A percentile compares a stretch with the other conserved stretches of the same genome.
Conservation (phyloP, 2,113 vertebrate genomes). For the Cynocephalus volans region DNA sequence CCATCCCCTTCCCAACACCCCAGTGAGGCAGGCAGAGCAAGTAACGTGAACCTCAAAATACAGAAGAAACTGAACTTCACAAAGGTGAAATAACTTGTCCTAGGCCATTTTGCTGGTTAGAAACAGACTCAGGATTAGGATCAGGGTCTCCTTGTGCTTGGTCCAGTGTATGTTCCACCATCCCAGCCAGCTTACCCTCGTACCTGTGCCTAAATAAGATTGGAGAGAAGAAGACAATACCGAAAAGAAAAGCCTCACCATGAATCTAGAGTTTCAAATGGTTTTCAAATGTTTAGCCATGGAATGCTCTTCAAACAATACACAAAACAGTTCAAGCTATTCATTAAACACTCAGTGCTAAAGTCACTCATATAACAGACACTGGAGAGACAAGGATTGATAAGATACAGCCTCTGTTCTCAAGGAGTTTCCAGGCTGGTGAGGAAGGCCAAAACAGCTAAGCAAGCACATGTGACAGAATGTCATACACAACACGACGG, state of each 20-base stretch:
- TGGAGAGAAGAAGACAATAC: neutral
- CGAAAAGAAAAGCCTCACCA: neutral
- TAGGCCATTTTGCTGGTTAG: neutral
- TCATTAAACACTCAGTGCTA: neutral
- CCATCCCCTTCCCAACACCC: neutral
- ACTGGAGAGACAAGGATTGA: neutral
- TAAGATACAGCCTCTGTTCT: neutral
- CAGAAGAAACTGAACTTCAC: neutral
- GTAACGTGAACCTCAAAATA: neutral
- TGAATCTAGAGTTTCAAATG: neutral
- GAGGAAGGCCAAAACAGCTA: neutral
- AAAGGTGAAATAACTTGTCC: neutral
- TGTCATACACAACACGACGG: too few species aligned
- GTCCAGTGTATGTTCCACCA: neutral
- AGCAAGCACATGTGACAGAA: neutral
- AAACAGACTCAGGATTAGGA: neutral
- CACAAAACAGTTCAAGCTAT: neutral
- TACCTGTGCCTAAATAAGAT: constrained; percentile 49
- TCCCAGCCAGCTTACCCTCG: constrained; percentile 86
- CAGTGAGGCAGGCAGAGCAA: neutral
- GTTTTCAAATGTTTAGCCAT: neutral
- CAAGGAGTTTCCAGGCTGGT: constrained; percentile 24
- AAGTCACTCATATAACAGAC: neutral
- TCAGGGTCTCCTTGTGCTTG: neutral
- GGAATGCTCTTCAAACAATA: neutral